Evolutionary conservation across 2,113 vertebrate species (phyloP), one percentile per base, ranked within the genome.

Genomic region (Rallus limicola): DNA sequence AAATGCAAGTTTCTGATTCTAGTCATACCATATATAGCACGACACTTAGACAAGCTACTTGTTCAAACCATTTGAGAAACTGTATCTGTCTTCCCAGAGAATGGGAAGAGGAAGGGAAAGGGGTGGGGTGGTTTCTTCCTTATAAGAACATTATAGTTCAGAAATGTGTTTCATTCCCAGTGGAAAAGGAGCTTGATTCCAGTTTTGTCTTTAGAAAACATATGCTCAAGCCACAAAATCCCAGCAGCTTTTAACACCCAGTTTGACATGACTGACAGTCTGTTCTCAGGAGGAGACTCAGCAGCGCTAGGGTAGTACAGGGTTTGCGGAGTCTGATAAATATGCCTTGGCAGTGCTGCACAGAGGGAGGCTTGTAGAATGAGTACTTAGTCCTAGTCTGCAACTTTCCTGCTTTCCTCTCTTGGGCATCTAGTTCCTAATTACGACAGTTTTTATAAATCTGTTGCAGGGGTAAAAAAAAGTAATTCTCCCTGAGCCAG

Each of bases 211-310:
- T 69, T 52, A 11, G 29, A 68, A 92, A 93, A 81, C 4, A 7
- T 90, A 52, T 62, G 69, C 69, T 96, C 79, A 76, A 89, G 62
- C 82, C 86, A 75, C 86, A 92, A 88, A 92, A 96, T 88, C 79
- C 70, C 91, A 90, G 95, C 81, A 92, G 87, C 79, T 95, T 93
- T 95, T 88, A 95, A 90, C 89, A 95, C 88, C 76, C 79, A 58
- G 58, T 92, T 86, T 96, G 92, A 82, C 69, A 81, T 69, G 92
- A 77, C 75, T 93, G 93, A 76, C 90, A 90, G 93, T 78, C 85
- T 95, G 60, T 93, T 97, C 92, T 93, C 90, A 78, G 56, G 72
- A 92, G 93, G 85, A 68, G 72, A 50, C 70, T 94, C 92, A 79
- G 76, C 89, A 93, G 92, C 94, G 63, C 82, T 91, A 91, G 58